Evolutionary conservation across 53 echinoderm and acorn worm species (phyloP).

Genomic region (Astropecten irregularis): DNA sequence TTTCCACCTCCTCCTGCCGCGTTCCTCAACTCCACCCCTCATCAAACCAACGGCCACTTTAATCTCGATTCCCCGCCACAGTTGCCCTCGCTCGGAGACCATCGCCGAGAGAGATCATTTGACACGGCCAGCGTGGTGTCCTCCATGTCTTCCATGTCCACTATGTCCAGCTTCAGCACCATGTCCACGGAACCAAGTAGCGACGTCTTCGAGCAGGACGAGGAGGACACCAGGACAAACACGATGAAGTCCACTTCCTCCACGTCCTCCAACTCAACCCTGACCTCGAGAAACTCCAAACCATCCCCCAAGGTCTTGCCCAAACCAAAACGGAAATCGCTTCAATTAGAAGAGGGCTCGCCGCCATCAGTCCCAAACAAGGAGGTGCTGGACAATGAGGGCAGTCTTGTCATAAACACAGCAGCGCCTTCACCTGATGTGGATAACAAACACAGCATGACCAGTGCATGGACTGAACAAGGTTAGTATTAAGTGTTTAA

Average conservation of each 20-base stretch:
- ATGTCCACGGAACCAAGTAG: slow-evolving; percentile 93
- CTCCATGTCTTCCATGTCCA: slow-evolving; percentile 91
- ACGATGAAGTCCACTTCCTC: slow-evolving; percentile 82
- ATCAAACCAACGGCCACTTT: slow-evolving; percentile 39
- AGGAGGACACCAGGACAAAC: slow-evolving; percentile 70
- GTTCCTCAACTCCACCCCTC: slow-evolving; percentile 22
- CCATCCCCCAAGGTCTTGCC: slow-evolving; percentile 42
- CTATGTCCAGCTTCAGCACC: slow-evolving; percentile 83
- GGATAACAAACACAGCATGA: slow-evolving; percentile 43
- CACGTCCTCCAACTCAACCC: slow-evolving; percentile 70
- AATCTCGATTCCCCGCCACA: slow-evolving; percentile 31
- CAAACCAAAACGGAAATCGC: slow-evolving; percentile 26
- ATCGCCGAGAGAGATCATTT: slow-evolving; percentile 64
- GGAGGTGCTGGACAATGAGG: slow-evolving; percentile 26
- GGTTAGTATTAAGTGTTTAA: neutral
- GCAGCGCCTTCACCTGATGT: slow-evolving; percentile 23
- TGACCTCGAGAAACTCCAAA: slow-evolving; percentile 61
- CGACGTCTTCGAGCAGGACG: slow-evolving; percentile 75
- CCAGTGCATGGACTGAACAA: slow-evolving; percentile 49
- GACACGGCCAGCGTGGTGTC: slow-evolving; percentile 93
- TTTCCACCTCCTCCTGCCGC: slow-evolving; percentile 55
- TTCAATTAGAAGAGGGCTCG: neutral
- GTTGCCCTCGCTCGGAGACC: slow-evolving; percentile 27
- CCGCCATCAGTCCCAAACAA: neutral
- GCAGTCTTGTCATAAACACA: slow-evolving; percentile 34